phyloP scores from a whole-genome alignment of 2,113 vertebrate genomes.

The Lates calcarifer region DNA sequence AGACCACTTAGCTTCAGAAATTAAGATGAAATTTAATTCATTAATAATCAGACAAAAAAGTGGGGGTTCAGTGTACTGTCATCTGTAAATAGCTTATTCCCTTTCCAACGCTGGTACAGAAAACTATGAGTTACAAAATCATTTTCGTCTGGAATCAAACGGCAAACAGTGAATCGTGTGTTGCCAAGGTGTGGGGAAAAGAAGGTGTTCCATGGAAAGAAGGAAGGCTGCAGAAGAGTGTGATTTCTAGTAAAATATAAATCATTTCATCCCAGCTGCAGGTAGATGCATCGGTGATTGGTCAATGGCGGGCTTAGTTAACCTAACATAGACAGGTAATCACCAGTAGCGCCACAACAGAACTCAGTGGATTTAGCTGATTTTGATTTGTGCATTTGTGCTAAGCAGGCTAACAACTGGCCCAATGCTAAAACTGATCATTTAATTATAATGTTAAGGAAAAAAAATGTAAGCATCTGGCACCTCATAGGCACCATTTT shows the following conservation, averaged over 20 bases:
- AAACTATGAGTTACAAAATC: constrained; percentile 27
- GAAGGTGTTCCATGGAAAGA: neutral
- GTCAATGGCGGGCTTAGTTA: neutral
- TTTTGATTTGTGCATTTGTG: neutral
- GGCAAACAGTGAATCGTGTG: constrained; percentile 2
- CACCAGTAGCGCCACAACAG: neutral
- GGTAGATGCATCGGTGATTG: neutral
- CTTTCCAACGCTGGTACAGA: constrained; percentile 15
- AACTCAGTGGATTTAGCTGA: too few species aligned
- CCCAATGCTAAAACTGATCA: neutral
- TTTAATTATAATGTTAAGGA: neutral
- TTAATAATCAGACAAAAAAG: constrained; percentile 34
- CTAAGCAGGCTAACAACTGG: neutral
- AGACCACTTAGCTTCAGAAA: constrained; percentile 39
- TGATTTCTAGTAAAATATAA: neutral
- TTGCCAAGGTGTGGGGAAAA: neutral
- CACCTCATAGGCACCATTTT: neutral
- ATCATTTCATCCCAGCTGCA: neutral
- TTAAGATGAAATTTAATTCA: constrained; percentile 45
- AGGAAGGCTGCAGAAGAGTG: neutral
- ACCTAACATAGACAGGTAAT: neutral
- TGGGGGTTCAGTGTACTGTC: neutral
- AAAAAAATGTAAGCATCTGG: neutral
- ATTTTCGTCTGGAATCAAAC: constrained; percentile 9
- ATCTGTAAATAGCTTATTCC: constrained; percentile 2